Percentiles rank a stretch among this genome's conserved stretches.
Conservation (phyloP, 35 echinoderm and acorn worm genomes). For the Lytechinus pictus region DNA sequence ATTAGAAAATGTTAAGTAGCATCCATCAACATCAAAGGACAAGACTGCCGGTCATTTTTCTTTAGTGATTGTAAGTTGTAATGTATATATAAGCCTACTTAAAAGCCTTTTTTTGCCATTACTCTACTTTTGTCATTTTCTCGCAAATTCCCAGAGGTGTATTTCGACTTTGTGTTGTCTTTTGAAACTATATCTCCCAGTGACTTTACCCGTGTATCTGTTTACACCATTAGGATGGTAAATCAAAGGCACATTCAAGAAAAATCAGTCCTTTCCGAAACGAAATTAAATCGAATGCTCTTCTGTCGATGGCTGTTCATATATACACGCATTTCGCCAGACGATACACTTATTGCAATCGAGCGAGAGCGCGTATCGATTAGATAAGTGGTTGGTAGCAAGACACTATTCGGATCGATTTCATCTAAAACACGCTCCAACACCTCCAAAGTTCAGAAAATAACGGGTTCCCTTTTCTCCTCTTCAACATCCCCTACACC, state of each 20-base stretch:
- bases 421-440: not conserved
- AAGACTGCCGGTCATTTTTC: no score
- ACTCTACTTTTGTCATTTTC: not conserved
- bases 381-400: conserved; percentile 25
- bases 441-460: conserved; percentile 2
- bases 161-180: not conserved
- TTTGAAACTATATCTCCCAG: not conserved
- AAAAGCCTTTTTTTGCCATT: no score
- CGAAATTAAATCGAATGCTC: not conserved
- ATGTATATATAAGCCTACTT: not conserved
- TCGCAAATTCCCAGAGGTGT: not conserved
- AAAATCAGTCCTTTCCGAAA: not conserved
- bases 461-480: not conserved
- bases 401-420: conserved; percentile 29
- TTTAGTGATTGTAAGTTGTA: not conserved
- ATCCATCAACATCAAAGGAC: no score
- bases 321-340: not conserved
- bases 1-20: no score
- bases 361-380: conserved; percentile 39
- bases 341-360: conserved; percentile 47
- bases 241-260: not conserved
- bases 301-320: not conserved
- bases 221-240: not conserved
- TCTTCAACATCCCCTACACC: not conserved
- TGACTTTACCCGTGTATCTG: not conserved